Percentiles rank a stretch among this genome's conserved stretches.
These are phyloP conservation scores for Fabriciana adippe DNA, from an alignment of 2,888 invertebrate genomes.

Conservation along the genomic window DNA sequence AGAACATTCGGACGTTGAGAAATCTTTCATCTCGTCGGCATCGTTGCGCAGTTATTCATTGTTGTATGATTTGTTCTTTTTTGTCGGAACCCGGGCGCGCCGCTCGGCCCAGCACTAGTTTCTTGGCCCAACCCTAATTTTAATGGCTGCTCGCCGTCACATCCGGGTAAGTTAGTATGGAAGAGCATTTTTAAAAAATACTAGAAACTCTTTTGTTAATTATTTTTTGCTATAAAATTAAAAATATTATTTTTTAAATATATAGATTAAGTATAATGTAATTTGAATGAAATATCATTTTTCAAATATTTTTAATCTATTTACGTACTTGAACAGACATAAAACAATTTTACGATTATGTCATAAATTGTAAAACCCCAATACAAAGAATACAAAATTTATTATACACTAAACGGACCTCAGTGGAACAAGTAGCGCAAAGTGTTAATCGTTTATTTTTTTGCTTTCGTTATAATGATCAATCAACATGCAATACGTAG, in stretches of 20 bases:
- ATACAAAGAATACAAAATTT: slow-evolving; percentile 10
- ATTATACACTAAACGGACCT: slow-evolving; percentile 31
- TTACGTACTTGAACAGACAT: background rate
- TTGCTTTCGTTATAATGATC: slow-evolving; percentile 42
- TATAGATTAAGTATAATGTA: background rate
- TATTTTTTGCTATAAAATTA: slow-evolving; percentile 1
- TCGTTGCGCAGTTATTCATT: slow-evolving; percentile 71
- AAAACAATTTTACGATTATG: background rate
- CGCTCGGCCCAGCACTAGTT: slow-evolving; percentile 75
- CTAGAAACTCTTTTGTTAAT: background rate
- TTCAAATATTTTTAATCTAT: background rate
- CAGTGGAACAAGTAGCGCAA: slow-evolving; percentile 38
- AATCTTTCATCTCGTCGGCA: slow-evolving; percentile 78
- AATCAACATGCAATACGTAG: slow-evolving; percentile 45
- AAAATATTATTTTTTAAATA: background rate
- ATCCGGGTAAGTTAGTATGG: slow-evolving; percentile 74
- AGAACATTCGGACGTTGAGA: slow-evolving; percentile 72
- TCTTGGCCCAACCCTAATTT: slow-evolving; percentile 81
- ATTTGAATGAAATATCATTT: background rate
- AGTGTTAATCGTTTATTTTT: slow-evolving; percentile 46
- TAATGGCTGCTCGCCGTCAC: slow-evolving; percentile 79
- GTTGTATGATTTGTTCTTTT: slow-evolving; percentile 62
- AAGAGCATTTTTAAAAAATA: slow-evolving; percentile 44
- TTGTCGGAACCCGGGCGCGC: slow-evolving; percentile 63
- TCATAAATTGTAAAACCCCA: slow-evolving; percentile 3